These are phyloP conservation scores for Heterodera carotae DNA, from an alignment of 1,140 invertebrate species.

Conservation along the genomic window DNA sequence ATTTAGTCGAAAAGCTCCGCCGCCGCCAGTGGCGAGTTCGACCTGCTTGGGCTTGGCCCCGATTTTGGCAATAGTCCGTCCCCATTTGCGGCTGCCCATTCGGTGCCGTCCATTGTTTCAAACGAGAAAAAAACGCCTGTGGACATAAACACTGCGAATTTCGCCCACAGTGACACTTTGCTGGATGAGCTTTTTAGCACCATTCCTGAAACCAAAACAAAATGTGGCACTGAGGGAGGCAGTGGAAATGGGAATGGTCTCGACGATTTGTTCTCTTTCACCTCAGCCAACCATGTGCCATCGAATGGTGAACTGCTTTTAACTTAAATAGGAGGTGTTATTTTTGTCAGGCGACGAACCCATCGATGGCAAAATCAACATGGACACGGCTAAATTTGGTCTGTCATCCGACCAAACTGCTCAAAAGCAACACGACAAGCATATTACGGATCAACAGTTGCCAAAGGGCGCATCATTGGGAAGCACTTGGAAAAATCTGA, in stretches of 20 bases:
- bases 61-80: not conserved
- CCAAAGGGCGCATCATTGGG: conserved; percentile 14
- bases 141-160: not conserved
- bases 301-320: not conserved
- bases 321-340: not conserved
- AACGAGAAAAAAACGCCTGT: not conserved
- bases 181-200: not conserved
- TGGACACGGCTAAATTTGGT: not conserved
- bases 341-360: not conserved
- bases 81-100: not conserved
- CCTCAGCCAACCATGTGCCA: not conserved
- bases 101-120: not conserved
- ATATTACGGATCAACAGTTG: conserved; percentile 2
- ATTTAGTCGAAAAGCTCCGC: not conserved
- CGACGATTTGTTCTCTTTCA: not conserved
- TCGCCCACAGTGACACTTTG: not conserved
- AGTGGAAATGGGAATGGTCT: conserved; percentile 8
- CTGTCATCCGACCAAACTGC: conserved; percentile 2
- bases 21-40: not conserved
- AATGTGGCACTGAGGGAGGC: not conserved
- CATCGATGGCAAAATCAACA: not conserved
- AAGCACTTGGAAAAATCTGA: conserved; percentile 37
- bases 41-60: not conserved
- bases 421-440: not conserved
- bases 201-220: not conserved